Conservation (phyloP, 2,113 vertebrate genomes). For the Corythoichthys haematopterus region DNA sequence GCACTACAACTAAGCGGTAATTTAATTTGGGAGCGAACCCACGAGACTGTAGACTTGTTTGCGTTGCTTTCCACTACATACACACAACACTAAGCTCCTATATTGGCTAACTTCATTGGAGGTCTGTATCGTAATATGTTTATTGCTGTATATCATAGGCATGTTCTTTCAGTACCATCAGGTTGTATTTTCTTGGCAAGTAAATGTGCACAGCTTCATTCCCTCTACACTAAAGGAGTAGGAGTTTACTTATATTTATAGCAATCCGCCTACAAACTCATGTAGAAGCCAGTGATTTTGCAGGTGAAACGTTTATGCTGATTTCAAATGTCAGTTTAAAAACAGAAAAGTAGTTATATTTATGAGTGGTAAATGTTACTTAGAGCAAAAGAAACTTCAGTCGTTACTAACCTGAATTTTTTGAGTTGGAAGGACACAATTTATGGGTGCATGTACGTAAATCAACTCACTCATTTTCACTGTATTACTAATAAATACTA, state of each 20-base stretch:
- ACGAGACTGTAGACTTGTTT: conserved; percentile 28
- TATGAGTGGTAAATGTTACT: conserved; percentile 1
- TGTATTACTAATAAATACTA: too few species aligned
- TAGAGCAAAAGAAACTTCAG: not conserved
- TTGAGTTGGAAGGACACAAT: too few species aligned
- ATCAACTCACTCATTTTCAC: too few species aligned
- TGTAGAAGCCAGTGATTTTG: conserved; percentile 39
- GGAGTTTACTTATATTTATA: conserved; percentile 51
- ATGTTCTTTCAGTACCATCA: conserved; percentile 25
- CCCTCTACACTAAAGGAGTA: conserved; percentile 29
- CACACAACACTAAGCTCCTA: conserved; percentile 17
- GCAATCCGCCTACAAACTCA: conserved; percentile 38
- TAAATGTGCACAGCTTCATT: conserved; percentile 25
- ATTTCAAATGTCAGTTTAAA: not conserved
- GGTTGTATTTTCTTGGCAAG: conserved; percentile 24
- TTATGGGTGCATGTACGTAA: too few species aligned
- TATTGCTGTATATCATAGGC: conserved; percentile 23
- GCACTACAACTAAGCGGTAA: conserved; percentile 34
- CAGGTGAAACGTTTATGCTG: conserved; percentile 7
- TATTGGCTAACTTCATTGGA: conserved; percentile 16
- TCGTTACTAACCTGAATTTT: too few species aligned
- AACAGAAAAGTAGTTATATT: not conserved
- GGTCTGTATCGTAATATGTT: conserved; percentile 26
- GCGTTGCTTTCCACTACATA: conserved; percentile 7
- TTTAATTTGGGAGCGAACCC: conserved; percentile 32